Base-by-base conservation (phyloP, 2,797 vertebrate genomes). In the Echiichthys vipera region DNA sequence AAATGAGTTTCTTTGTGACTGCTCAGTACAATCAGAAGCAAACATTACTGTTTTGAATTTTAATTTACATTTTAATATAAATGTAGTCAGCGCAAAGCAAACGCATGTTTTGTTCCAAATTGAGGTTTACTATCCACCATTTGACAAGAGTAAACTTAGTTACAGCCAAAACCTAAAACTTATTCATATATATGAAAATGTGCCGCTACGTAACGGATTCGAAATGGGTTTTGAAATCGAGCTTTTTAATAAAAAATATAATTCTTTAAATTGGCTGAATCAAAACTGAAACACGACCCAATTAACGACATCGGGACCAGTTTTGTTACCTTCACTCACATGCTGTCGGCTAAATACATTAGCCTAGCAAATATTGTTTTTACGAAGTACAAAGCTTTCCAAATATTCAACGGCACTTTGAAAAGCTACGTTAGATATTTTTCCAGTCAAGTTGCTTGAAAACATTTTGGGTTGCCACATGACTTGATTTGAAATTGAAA, bases 141-240 rank as follows among this genome's bases (percentile, higher is more conserved):
- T 47, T 65, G 13, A 30, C 12, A 32, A 24, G 9, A 43, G 47
- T 32, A 39, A 47, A 46, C 45, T 15, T 32, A 51, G 15, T 46
- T 22, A 18, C 2, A 40, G 5, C 45, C 42, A 22, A 34, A 45
- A 22, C 53, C 25, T 46, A n/a, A 53, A 53, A 20, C 4, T 18
- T 18, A 37, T 30, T 49, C 14, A 43, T 25, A 15, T 0, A 10
- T 24, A 15, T 73, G 22, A 42, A 27, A 37, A 55, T 51, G 25
- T 47, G 47, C 59, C 29, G 47, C 32, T 9, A 14, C 30, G 57
- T 18, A 50, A 70, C 54, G 18, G 10, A 62, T 71, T 56, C 13
- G 65, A 27, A 73, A 67, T 13, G n/a, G 43, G 27, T 53, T 79
- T 53, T 63, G 4, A 59, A 49, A 73, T 17, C 7, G 34, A 63